phyloP scores from a whole-genome alignment of 1,140 invertebrate species.

The Gyrodactylus salaris region DNA sequence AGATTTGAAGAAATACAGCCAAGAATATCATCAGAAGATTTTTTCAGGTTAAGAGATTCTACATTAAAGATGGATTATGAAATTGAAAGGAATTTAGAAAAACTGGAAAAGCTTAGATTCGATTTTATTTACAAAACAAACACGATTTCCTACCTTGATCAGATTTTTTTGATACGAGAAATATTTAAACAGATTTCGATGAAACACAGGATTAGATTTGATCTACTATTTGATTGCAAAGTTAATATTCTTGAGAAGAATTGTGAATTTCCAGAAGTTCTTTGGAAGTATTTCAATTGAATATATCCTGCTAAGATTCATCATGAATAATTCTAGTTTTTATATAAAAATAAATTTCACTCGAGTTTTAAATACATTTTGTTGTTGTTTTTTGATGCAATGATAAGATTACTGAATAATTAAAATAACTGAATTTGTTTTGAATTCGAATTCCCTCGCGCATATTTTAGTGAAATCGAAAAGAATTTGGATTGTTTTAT shows the following conservation, averaged over 20 bases:
- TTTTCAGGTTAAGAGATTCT: background rate
- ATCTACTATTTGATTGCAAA: background rate
- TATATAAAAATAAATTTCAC: too few relatives aligned
- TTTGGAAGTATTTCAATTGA: background rate
- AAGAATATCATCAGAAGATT: background rate
- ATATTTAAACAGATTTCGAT: background rate
- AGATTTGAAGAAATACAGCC: background rate
- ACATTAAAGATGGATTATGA: background rate
- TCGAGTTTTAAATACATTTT: too few relatives aligned
- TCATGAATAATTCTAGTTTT: too few relatives aligned
- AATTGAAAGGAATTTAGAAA: background rate
- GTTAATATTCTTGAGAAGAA: background rate
- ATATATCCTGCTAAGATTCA: too few relatives aligned
- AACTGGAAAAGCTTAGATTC: background rate
- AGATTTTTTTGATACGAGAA: background rate
- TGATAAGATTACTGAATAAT: background rate
- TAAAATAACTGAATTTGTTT: background rate
- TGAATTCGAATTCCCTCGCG: background rate
- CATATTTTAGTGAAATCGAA: background rate
- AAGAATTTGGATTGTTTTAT: background rate
- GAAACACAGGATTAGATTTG: background rate
- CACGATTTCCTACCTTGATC: background rate
- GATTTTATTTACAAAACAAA: background rate
- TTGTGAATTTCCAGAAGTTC: background rate
- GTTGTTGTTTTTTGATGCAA: too few relatives aligned